Base-by-base conservation (phyloP, 1,140 invertebrate genomes). In the Heliconius hewitsoni region DNA sequence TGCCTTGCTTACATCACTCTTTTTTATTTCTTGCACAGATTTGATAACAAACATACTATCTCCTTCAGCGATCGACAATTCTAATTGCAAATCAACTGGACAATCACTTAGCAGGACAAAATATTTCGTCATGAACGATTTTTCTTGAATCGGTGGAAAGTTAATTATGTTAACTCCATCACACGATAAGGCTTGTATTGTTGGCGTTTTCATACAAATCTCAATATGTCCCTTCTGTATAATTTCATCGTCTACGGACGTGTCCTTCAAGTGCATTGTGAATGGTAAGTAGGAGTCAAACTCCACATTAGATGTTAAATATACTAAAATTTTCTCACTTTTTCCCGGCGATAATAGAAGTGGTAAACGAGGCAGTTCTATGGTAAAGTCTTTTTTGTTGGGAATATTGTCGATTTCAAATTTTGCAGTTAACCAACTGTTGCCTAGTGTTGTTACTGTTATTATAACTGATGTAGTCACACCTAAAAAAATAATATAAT, bases 341-440 rank as follows among this genome's bases (percentile, higher is more conserved):
- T 93, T 93, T 1, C 87, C 87, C 0, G 93, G 93, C 0, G 91
- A 90, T 46, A 94, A 80, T 0, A 93, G 81, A n/a, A 93, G 50
- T 13, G 92, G 93, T 19, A 88, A 81, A 8, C 91, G 85, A 0
- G 93, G 92, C 27, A 93, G 71, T 74, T 94, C 92, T n/a, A 94
- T 84, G 1, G 80, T 87, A 6, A 93, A 19, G 57, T 93, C 84
- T 76, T 78, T 77, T 0, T 83, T 73, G 37, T 89, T 82, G 0
- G 86, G 84, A 52, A 89, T 73, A 19, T 85, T 79, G 18, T 88
- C 81, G 50, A 93, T 91, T 73, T 90, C 77, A 19, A 94, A 84
- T 83, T 86, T 90, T 4, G 91, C 91, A 0, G 92, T 94, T 46
- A 94, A 66, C 92, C 93, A 94, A 60, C 85, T 94, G 42, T 93